Evolutionary conservation across 1,140 invertebrate genomes (phyloP), one percentile per base, ranked within the genome.

Genomic region (Campoletis sonorensis): DNA sequence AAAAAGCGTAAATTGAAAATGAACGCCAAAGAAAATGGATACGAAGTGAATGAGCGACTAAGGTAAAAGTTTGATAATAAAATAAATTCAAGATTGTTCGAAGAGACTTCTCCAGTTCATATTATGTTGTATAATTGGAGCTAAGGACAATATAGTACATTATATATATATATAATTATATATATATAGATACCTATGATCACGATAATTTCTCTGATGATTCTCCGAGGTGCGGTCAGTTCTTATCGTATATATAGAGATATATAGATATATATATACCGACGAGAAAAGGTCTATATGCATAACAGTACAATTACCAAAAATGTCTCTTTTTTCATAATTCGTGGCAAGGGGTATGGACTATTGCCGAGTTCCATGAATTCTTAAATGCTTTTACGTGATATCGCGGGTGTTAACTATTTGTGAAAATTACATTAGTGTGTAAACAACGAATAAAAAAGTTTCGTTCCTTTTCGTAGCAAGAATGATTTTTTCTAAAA

Each of bases 101-200:
- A 18, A 21, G n/a, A 58, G 21, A 58, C 54, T 58, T 23, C 21
- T 71, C 33, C 30, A 71, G 33, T 71, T 71, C 68, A 40, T 33
- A 40, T 71, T 37, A 71, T 40, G 68, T 71, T n/a, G 33, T 85
- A 82, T 81, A 85, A 85, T 85, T 85, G 84, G 82, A 81, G 80
- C 84, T 85, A 85, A 85, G 80, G 84, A 83, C 84, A 84, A 83
- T 85, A 85, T 71, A 71, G 68, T 71, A 71, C 68, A 71, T 71
- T 71, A 71, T n/a, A 15, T 33, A 33, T 33, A 33, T 33, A 54
- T 54, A 54, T 54, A 54, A 16, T 1, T 54, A 54, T 54, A 54
- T 54, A 54, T n/a, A 54, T 54, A 54, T 2, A 54, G 13, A 54
- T 58, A 68, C 67, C 45, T 68, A 79, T 68, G 61, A 79, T 71